Evolutionary conservation across 1,140 invertebrate genomes (phyloP).

Genomic region (Drosophila virilis): DNA sequence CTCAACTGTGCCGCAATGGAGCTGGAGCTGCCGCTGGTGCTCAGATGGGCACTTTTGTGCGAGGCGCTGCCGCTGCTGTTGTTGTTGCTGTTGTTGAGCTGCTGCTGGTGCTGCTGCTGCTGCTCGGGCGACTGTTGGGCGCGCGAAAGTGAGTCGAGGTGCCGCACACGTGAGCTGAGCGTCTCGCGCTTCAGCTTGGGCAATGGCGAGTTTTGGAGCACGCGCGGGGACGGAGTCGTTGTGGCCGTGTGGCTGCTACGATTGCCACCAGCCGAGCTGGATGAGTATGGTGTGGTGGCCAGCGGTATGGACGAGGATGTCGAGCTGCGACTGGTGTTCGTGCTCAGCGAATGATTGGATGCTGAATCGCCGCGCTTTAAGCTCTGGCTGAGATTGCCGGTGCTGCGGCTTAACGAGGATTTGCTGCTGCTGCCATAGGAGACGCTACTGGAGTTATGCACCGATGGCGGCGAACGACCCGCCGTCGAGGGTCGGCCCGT

Average conservation of each 20-base stretch:
- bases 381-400: slow-evolving; percentile 83
- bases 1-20: slow-evolving; percentile 75
- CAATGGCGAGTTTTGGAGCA: slow-evolving; percentile 83
- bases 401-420: slow-evolving; percentile 78
- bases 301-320: slow-evolving; percentile 81
- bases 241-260: slow-evolving; percentile 53
- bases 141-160: slow-evolving; percentile 85
- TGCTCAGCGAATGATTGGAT: slow-evolving; percentile 75
- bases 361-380: slow-evolving; percentile 85
- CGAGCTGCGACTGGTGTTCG: slow-evolving; percentile 78
- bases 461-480: slow-evolving; percentile 76
- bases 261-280: slow-evolving; percentile 57
- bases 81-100: slow-evolving; percentile 46
- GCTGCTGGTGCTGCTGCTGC: slow-evolving; percentile 13
- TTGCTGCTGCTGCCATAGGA: slow-evolving; percentile 84
- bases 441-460: slow-evolving; percentile 79
- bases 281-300: slow-evolving; percentile 76
- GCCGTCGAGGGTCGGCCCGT: slow-evolving; percentile 72
- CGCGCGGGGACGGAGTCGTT: slow-evolving; percentile 84
- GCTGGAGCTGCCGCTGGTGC: slow-evolving; percentile 48
- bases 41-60: slow-evolving; percentile 17
- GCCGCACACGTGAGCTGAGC: slow-evolving; percentile 85
- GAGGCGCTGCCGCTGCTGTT: slow-evolving; percentile 24
- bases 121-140: slow-evolving; percentile 64
- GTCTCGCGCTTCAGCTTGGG: slow-evolving; percentile 87